Evolutionary conservation across 2,888 invertebrate genomes (phyloP).

Genomic region (Orthosia gothica): DNA sequence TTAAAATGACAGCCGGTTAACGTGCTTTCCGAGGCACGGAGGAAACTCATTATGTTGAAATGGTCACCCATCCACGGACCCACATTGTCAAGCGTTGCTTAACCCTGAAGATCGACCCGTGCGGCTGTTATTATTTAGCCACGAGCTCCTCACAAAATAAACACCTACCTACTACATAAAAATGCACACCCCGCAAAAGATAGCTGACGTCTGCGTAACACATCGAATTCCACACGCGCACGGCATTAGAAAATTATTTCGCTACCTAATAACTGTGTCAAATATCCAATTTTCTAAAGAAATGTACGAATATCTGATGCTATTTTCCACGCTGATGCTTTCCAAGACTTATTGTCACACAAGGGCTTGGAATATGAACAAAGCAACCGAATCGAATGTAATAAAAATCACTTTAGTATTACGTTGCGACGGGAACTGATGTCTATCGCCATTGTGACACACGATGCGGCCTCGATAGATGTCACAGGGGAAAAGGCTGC

Average conservation of each 20-base stretch:
- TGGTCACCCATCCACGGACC: no score
- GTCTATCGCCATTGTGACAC: constrained; percentile 89
- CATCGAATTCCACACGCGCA: constrained; percentile 43
- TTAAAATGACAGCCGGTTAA: no score
- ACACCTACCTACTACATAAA: constrained; percentile 8
- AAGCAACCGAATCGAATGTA: constrained; percentile 90
- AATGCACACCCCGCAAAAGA: constrained; percentile 24
- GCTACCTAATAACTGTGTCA: constrained; percentile 65
- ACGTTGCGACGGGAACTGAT: constrained; percentile 88
- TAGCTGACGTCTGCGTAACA: constrained; percentile 12
- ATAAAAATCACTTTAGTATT: constrained; percentile 91
- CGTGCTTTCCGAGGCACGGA: no score
- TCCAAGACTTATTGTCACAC: constrained; percentile 80
- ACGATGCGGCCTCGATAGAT: constrained; percentile 88
- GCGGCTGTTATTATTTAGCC: no score
- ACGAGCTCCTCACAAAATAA: no score
- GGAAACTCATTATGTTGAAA: no score
- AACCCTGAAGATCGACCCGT: no score
- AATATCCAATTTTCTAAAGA: constrained; percentile 70
- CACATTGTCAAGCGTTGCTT: no score
- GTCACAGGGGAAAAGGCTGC: constrained; percentile 86
- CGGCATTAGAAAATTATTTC: constrained; percentile 65
- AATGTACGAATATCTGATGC: constrained; percentile 76
- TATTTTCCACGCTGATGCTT: constrained; percentile 80
- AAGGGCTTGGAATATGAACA: constrained; percentile 85